phyloP scores from a whole-genome alignment of 2,888 invertebrate species.

The Arctia plantaginis region DNA sequence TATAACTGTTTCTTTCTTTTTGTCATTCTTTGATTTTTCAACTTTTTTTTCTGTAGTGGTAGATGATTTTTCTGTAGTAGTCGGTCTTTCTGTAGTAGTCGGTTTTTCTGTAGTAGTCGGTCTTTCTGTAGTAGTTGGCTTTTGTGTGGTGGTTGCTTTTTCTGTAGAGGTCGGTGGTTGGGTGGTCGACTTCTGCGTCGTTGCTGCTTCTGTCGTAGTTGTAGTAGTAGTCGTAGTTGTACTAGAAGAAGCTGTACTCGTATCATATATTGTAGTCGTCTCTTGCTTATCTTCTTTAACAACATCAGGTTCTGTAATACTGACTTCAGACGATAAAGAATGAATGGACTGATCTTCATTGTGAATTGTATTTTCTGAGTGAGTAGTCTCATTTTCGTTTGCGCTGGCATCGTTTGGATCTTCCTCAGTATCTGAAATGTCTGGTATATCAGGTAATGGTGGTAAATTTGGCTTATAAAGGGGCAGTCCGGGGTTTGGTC shows the following conservation, averaged over 20 bases:
- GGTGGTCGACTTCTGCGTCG: constrained; percentile 52
- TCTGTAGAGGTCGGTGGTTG: constrained; percentile 52
- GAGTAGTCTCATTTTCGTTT: constrained; percentile 75
- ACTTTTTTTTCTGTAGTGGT: constrained; percentile 58
- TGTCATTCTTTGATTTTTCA: constrained; percentile 70
- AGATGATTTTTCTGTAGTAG: constrained; percentile 58
- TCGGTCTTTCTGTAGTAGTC: constrained; percentile 51
- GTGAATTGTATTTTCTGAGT: constrained; percentile 74
- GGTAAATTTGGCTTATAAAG: constrained; percentile 88
- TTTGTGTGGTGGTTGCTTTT: constrained; percentile 54
- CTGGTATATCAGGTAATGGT: constrained; percentile 76
- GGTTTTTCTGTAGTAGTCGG: constrained; percentile 53
- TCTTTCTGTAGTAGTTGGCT: constrained; percentile 51
- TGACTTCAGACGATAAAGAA: constrained; percentile 56
- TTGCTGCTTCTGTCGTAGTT: constrained; percentile 37
- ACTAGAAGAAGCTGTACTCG: constrained; percentile 57
- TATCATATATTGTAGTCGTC: constrained; percentile 60
- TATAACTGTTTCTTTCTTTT: constrained; percentile 69
- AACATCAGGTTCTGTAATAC: constrained; percentile 57
- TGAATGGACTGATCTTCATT: constrained; percentile 61
- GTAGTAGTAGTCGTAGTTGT: constrained; percentile 56
- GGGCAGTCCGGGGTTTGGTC: constrained; percentile 86
- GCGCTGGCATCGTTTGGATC: constrained; percentile 62
- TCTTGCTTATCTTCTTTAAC: constrained; percentile 63
- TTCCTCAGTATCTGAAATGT: constrained; percentile 65